phyloP scores from a whole-genome alignment of 2,888 invertebrate genomes.

The Cinara cedri region DNA sequence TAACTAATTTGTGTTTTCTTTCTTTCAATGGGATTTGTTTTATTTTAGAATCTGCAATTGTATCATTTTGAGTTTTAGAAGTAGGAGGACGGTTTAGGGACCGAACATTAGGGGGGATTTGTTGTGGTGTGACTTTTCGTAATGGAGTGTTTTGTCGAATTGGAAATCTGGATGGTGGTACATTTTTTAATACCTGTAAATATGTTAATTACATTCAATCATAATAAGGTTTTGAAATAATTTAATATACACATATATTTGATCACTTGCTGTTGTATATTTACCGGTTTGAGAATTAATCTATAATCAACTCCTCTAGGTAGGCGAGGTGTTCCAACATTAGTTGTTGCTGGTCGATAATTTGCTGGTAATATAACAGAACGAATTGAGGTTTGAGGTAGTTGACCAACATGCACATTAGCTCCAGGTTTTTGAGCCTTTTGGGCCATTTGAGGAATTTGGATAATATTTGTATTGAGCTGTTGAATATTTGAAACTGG shows the following conservation, averaged over 20 bases:
- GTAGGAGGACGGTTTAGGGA: background rate
- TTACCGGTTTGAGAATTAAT: conserved; percentile 49
- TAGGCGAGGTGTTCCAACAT: background rate
- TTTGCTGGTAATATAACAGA: conserved; percentile 39
- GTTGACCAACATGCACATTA: background rate
- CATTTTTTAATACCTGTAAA: conserved; percentile 43
- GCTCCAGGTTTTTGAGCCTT: conserved; percentile 26
- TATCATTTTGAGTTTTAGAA: conserved; percentile 10
- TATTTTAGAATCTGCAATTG: conserved; percentile 26
- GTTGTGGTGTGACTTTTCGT: background rate
- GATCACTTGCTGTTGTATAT: conserved; percentile 19
- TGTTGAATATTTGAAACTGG: conserved; percentile 34
- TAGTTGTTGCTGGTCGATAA: conserved; percentile 13
- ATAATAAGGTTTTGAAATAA: background rate
- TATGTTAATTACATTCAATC: background rate
- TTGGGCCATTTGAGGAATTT: too few species aligned
- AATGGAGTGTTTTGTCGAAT: background rate
- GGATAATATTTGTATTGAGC: conserved; percentile 21
- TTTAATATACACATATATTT: background rate
- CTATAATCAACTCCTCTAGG: conserved; percentile 32
- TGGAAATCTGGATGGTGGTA: background rate
- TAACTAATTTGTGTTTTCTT: conserved; percentile 11
- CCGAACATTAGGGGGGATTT: background rate
- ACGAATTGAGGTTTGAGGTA: conserved; percentile 8
- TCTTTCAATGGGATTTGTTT: conserved; percentile 6